Base-by-base conservation (phyloP, 2,888 invertebrate genomes). In the Orthonevra nobilis region DNA sequence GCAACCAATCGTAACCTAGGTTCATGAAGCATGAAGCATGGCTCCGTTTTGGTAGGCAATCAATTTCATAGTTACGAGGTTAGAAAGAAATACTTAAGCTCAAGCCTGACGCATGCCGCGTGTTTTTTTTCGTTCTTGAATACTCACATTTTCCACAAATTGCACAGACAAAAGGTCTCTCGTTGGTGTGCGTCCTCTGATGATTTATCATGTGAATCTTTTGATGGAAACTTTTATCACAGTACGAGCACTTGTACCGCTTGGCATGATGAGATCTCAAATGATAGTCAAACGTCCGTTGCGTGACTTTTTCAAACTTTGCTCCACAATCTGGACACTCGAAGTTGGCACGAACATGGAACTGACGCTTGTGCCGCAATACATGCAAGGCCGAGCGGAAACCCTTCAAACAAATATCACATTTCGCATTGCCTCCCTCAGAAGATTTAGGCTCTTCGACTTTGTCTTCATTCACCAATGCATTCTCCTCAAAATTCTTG, bases 201-300 rank as follows among this genome's bases (percentile, higher is more conserved):
- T 84, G 84, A 46, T 84, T 84, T 2, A 83, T 70, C 56, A 83
- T 17, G 61, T 84, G 84, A 9, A 84, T 73, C 52, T 83, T 84
- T 38, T 84, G 84, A 54, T 83, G 82, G 50, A 84, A 84, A 10
- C 83, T 82, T 42, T 84, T 84, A n/a, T 82, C 82, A 50, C 84
- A 84, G 34, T 81, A 84, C 0, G 82, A 50, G 30, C 84, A 84
- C 12, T 84, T 83, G 52, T 82, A 83, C 10, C 82, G 81, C 50
- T 84, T 84, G n/a, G 79, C 81, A 3, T 82, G 83, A 68, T 84
- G 84, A 58, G 83, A 82, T 2, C 83, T 81, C 14, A 84, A 74
- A 66, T 84, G 84, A 42, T 84, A 83, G 40, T 83, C 82, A 36
- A 84, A 84, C 19, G 81, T 82, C 68, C 83, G 81, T 42, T 83